These are phyloP conservation scores for Tetragonula clypearis DNA, from an alignment of 1,140 invertebrate genomes.

Conservation along the genomic window DNA sequence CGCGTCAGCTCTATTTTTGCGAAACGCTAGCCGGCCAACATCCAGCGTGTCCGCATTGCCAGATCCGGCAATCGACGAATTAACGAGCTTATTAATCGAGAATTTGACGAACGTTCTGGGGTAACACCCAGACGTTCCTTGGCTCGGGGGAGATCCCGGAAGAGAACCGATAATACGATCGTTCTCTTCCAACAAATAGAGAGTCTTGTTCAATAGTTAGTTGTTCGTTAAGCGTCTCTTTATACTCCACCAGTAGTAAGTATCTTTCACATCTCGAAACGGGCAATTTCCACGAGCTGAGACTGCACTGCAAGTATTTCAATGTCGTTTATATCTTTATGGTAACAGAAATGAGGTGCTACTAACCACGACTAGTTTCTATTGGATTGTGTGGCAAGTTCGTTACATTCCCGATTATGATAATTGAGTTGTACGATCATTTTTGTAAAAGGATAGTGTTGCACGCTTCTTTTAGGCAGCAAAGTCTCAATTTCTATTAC, in stretches of 20 bases:
- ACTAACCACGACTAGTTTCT: not conserved
- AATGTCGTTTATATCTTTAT: not conserved
- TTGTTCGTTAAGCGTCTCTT: not conserved
- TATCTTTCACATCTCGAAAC: not conserved
- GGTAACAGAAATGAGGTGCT: not conserved
- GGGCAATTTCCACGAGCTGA: not conserved
- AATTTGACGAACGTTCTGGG: not conserved
- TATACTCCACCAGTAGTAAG: not conserved
- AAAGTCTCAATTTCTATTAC: too few relatives aligned
- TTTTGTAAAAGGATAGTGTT: too few relatives aligned
- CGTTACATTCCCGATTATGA: too few relatives aligned
- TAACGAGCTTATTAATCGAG: slow-evolving; percentile 42
- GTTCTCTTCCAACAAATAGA: not conserved
- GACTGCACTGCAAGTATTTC: slow-evolving; percentile 7
- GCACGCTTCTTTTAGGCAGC: too few relatives aligned
- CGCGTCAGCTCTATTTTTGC: slow-evolving; percentile 74
- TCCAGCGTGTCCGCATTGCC: slow-evolving; percentile 56
- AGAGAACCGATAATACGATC: not conserved
- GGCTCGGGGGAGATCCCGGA: not conserved
- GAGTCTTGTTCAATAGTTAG: not conserved
- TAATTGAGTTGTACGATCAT: too few relatives aligned
- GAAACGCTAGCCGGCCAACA: slow-evolving; percentile 73
- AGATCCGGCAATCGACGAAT: slow-evolving; percentile 52
- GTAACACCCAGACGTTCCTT: not conserved
- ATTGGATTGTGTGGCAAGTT: too few relatives aligned